phyloP scores from a whole-genome alignment of 2,888 invertebrate genomes.

The Pantelozetes paolii region DNA sequence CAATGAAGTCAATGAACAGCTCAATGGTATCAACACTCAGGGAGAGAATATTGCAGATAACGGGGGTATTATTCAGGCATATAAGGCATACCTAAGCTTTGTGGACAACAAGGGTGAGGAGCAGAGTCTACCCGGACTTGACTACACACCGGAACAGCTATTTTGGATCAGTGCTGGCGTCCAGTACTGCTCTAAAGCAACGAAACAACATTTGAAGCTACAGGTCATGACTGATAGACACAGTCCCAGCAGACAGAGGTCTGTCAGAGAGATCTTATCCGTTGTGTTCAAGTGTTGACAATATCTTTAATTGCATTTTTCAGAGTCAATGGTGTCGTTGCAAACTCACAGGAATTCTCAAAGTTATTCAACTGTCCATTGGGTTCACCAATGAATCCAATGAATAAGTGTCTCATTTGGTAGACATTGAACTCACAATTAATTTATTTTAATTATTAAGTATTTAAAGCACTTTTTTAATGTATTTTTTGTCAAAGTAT shows the following conservation, averaged over 20 bases:
- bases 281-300: background rate
- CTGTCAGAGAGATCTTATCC: background rate
- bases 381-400: conserved; percentile 76
- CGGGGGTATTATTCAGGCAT: conserved; percentile 85
- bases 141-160: conserved; percentile 59
- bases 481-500: no score
- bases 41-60: conserved; percentile 95
- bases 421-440: conserved; percentile 51
- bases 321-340: conserved; percentile 75
- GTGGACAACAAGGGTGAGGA: conserved; percentile 38
- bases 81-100: conserved; percentile 64
- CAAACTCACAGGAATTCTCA: conserved; percentile 76
- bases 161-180: conserved; percentile 81
- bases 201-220: conserved; percentile 28
- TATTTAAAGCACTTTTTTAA: no score
- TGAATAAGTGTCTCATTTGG: conserved; percentile 81
- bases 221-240: conserved; percentile 27
- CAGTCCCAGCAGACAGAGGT: conserved; percentile 48
- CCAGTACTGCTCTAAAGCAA: conserved; percentile 50
- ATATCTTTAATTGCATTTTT: background rate
- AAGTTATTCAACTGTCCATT: conserved; percentile 69
- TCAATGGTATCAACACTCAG: conserved; percentile 86
- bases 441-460: background rate
- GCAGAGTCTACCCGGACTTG: conserved; percentile 43
- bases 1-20: conserved; percentile 68